Base-by-base conservation (phyloP, 2,113 vertebrate genomes). In the Rynchops niger region DNA sequence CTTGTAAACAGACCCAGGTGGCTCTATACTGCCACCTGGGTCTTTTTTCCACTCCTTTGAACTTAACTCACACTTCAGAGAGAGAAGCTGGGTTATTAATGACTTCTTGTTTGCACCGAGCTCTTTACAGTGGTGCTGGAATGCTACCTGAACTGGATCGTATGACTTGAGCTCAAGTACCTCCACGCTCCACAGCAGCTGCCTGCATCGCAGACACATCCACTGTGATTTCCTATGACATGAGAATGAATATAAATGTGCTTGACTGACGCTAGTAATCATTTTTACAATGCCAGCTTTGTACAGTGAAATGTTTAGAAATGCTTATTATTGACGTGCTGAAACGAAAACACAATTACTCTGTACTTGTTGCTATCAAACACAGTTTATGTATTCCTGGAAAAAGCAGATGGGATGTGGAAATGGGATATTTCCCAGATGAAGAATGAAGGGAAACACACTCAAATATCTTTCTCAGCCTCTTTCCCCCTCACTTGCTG, bases 401-500 rank as follows among this genome's bases (percentile, higher is more conserved):
- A 21, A 72, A 87, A 94, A 72, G 38, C 29, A 50, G 34, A 53
- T 27, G n/a, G 52, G 47, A 23, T 69, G 20, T 82, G 58, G 66
- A 85, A 94, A 88, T 42, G 34, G 36, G 47, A 14, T 63, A 62
- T 61, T 69, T 91, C 18, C 45, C 70, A 62, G 6, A 19, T 63
- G 55, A 77, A 91, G 79, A 86, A 94, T 73, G 63, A 77, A 56
- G 45, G 36, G n/a, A 90, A 95, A 81, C 15, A 43, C 0, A 1
- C 36, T 38, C 27, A 88, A 52, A 34, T 15, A 53, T 38, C 42
- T 69, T 92, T 90, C 62, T 80, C 40, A 80, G 9, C 87, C 17
- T 29, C n/a, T 81, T 50, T 55, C n/a, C 30, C 17, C 6, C 0
- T 9, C 21, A 5, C 9, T 53, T 1, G 0, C 19, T 92, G 59